Conservation (phyloP, 23 tunicate genomes). For the Diplosoma virens region DNA sequence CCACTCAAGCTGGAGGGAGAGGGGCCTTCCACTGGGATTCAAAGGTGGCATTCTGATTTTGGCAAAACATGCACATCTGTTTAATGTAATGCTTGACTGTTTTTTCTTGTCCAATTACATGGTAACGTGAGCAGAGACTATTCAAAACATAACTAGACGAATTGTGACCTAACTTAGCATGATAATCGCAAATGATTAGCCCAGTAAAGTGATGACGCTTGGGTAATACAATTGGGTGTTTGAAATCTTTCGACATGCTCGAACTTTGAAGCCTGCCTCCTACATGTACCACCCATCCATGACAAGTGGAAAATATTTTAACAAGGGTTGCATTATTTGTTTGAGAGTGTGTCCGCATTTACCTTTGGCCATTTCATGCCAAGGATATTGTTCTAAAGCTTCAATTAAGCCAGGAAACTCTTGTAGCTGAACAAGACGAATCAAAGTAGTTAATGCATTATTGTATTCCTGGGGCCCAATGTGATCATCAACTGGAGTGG, state of each 20-base stretch:
- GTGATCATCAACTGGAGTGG: background rate
- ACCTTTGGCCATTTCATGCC: slow-evolving; percentile 8
- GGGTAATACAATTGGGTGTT: slow-evolving; percentile 15
- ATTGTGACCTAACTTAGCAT: background rate
- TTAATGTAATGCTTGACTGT: slow-evolving; percentile 1
- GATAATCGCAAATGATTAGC: background rate
- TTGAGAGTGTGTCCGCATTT: background rate
- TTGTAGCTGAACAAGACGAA: background rate
- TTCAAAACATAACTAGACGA: slow-evolving; percentile 4
- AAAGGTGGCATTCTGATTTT: background rate
- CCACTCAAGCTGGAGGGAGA: background rate
- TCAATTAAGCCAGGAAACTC: slow-evolving; percentile 16
- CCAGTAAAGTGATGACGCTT: background rate
- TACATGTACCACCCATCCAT: slow-evolving; percentile 3
- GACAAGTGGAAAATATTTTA: slow-evolving; percentile 13
- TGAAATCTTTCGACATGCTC: background rate
- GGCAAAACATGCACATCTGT: background rate
- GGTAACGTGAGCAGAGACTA: background rate
- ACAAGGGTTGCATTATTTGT: background rate
- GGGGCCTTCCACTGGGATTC: slow-evolving; percentile 11
- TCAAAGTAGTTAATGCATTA: background rate
- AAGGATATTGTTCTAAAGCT: slow-evolving; percentile 4
- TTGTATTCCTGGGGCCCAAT: slow-evolving; percentile 7
- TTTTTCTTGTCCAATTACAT: slow-evolving; percentile 17
- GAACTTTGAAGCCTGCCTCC: slow-evolving; percentile 17